phyloP scores from a whole-genome alignment of 2,888 invertebrate genomes.

The Drosophila greeni region DNA sequence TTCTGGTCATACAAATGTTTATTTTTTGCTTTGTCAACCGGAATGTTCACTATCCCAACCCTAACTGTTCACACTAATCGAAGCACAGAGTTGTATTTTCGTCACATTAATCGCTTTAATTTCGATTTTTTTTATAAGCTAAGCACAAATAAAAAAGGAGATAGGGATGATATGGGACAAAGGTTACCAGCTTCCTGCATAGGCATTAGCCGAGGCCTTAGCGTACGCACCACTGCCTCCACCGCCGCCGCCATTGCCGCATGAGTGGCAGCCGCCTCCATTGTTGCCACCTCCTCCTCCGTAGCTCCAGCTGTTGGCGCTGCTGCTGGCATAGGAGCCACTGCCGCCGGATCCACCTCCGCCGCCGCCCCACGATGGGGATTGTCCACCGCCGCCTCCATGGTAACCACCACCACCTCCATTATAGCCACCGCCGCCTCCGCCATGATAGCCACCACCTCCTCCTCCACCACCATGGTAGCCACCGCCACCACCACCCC shows the following conservation, averaged over 20 bases:
- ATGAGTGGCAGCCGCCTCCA: conserved; percentile 22
- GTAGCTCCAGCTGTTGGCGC: conserved; percentile 56
- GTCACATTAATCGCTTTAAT: not conserved
- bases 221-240: conserved; percentile 53
- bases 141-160: not conserved
- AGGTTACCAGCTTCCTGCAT: conserved; percentile 50
- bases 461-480: conserved; percentile 8
- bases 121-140: not conserved
- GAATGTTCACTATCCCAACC: not conserved
- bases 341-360: conserved; percentile 30
- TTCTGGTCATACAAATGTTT: not conserved
- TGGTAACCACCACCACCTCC: conserved; percentile 9
- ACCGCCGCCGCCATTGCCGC: conserved; percentile 23
- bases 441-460: conserved; percentile 8
- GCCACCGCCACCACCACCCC: conserved; percentile 32
- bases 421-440: not conserved
- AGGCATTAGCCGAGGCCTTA: conserved; percentile 61
- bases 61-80: not conserved
- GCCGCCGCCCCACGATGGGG: conserved; percentile 28
- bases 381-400: conserved; percentile 7
- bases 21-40: not conserved
- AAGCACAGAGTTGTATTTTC: not conserved
- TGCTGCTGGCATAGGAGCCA: conserved; percentile 57
- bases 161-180: not conserved
- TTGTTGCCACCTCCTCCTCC: conserved; percentile 31